phyloP scores from a whole-genome alignment of 2,888 invertebrate species.

The Drepanosiphum platanoidis region DNA sequence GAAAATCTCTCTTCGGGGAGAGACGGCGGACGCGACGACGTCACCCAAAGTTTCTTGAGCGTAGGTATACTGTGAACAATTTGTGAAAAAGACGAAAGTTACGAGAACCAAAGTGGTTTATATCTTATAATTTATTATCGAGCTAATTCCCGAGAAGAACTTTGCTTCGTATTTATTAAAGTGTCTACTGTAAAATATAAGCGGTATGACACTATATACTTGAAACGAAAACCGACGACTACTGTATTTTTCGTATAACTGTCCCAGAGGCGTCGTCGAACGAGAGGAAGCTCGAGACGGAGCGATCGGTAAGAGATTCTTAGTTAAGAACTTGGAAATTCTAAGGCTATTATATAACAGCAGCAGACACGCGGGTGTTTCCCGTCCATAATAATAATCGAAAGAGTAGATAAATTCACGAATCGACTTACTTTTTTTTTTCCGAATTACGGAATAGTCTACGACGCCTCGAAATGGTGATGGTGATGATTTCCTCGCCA shows the following conservation, averaged over 20 bases:
- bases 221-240: neutral
- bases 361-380: too few relatives aligned
- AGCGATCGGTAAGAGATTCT: too few relatives aligned
- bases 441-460: too few relatives aligned
- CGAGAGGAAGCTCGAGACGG: neutral
- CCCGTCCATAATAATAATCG: too few relatives aligned
- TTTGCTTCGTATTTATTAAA: slow-evolving; percentile 18
- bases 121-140: slow-evolving; percentile 38
- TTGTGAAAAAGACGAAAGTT: slow-evolving; percentile 49
- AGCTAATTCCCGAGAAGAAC: slow-evolving; percentile 24
- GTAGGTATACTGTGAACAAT: slow-evolving; percentile 46
- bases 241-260: neutral
- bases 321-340: too few relatives aligned
- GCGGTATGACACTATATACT: neutral
- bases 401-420: too few relatives aligned
- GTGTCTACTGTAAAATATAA: neutral
- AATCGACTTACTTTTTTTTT: too few relatives aligned
- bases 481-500: too few relatives aligned
- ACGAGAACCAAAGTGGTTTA: slow-evolving; percentile 41
- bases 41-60: slow-evolving; percentile 19
- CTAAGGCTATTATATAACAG: too few relatives aligned
- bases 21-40: slow-evolving; percentile 6
- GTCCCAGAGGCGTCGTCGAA: neutral
- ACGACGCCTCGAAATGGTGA: too few relatives aligned
- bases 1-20: slow-evolving; percentile 22